Base-by-base conservation (phyloP, 2,888 invertebrate species). In the Epinotia demarniana region DNA sequence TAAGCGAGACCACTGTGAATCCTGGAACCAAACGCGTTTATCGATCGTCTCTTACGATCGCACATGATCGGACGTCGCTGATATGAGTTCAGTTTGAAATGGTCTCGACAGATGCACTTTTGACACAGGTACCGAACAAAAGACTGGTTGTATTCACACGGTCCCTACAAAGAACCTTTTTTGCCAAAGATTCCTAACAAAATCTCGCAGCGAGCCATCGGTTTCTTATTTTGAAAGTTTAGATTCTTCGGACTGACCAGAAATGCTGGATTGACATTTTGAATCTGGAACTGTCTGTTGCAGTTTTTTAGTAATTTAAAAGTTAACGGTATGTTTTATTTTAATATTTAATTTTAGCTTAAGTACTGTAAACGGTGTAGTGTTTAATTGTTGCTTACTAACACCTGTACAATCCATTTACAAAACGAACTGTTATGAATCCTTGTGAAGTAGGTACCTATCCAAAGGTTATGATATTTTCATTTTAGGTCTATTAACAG, bases 201-300 rank as follows among this genome's bases (percentile, higher is more conserved):
- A 89, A 89, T 90, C 89, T 90, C 88, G 90, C 87, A 88, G 90
- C 89, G 89, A 86, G 86, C 87, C 89, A 89, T 91, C 88, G 86
- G 88, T 90, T 86, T 86, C 83, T 83, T 81, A 83, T 82, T 83
- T 77, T 66, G 76, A 74, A 75, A 75, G 71, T 75, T 75, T 72
- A 67, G 75, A 78, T 78, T 81, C 83, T 84, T 80, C 79, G 73
- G 71, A 62, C 72, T 61, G 72, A 33, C 61, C 75, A 72, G 72
- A 66, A 75, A 75, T 72, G 53, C 71, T 75, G 67, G 66, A 57
- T 67, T 75, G 71, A 62, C 71, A 72, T 72, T 71, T 75, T 62
- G 62, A 62, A 67, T 71, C 53, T 61, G 61, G 67, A 67, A 72
- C 75, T 39, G 75, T 46, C 71, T 71, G 75, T 57, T 11, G 13